Evolutionary conservation across 2,888 invertebrate genomes (phyloP), one percentile per base, ranked within the genome.

Genomic region (Vesta saturnalis): DNA sequence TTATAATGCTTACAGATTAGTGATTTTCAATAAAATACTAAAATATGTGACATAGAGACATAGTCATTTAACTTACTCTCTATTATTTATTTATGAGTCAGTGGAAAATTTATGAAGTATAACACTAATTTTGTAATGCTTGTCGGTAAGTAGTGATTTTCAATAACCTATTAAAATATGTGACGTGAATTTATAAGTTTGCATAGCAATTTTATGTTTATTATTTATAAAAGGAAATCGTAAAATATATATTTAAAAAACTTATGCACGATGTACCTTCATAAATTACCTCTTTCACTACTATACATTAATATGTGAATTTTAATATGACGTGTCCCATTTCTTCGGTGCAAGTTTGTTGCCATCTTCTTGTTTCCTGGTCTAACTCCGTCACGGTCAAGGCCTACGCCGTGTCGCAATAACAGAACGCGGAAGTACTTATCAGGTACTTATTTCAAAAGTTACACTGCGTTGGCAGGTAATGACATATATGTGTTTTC

Each of bases 351-450:
- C 23, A 67, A 65, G 65, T 62, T 68, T 68, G 63, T 69, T 62
- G 70, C 64, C 60, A 60, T 60, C 60, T 65, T 67, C 62, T 62
- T 60, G 57, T 67, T 67, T 69, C 73, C 69, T 71, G 69, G 69
- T 67, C 67, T 67, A 66, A 52, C 60, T 65, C 61, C 73, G 74
- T 76, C 74, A 74, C 75, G 75, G 76, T 76, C 76, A 76, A 76
- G 76, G 76, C 70, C 74, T 74, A 73, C 72, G 67, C 67, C 74
- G 73, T 71, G 75, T 74, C 74, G 73, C 74, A 73, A 74, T 65
- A 64, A 46, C 72, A 74, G 74, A 73, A 74, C 72, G 74, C 74
- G 74, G 74, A 74, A 74, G 74, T 71, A 70, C 70, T 73, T 73
- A 67, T 67, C 67, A 65, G 66, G 23, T 58, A 64, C 64, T 68